Evolutionary conservation across 2,888 invertebrate genomes (phyloP), one percentile per base, ranked within the genome.

Genomic region (Eumacrocentrus americanus): DNA sequence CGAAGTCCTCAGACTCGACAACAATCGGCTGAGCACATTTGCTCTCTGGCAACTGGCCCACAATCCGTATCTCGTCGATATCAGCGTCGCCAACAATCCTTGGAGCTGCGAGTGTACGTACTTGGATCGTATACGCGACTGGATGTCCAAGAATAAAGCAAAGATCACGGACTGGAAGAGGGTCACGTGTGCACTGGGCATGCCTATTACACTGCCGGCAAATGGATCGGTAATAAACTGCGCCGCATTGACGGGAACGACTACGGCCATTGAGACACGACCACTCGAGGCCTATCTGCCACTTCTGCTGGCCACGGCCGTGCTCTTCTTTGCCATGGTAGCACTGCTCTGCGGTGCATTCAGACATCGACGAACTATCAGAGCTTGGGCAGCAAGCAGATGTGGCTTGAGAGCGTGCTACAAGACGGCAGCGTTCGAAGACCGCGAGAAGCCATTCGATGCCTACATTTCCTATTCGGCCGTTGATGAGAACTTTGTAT

Each of bases 391-490:
- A 55, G 92, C 92, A 74, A 90, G 92, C 58, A 89, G 91, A 67
- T 95, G 93, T 81, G 91, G 94, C 54, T 84, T 94, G 63, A 85
- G 92, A 74, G 89, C 93, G 83, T 94, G 94, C 81, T 92, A 94
- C 82, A 91, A 91, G 81, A 89, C 91, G 25, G 91, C 91, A 69
- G 91, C 91, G 69, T 90, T 92, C 74, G 91, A 92, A 73, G 81
- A 81, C 65, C 74, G 80, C 48, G 91, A 92, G 81, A 88, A 93
- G 70, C 86, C 94, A 50, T 97, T 94, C 81, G 98, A 98, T 82
- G 96, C 95, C 56, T 98, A 97, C 83, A 89, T 98, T 68, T 92
- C 94, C 73, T 98, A 98, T 83, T 94, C 94, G 78, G 90, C 92
- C 62, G 92, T 94, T 81, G 96, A 97, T 81, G 94, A 95, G 77